Percentiles rank a stretch among this genome's conserved stretches.
Conservation (phyloP, 2,113 vertebrate genomes). For the Odocoileus virginianus region DNA sequence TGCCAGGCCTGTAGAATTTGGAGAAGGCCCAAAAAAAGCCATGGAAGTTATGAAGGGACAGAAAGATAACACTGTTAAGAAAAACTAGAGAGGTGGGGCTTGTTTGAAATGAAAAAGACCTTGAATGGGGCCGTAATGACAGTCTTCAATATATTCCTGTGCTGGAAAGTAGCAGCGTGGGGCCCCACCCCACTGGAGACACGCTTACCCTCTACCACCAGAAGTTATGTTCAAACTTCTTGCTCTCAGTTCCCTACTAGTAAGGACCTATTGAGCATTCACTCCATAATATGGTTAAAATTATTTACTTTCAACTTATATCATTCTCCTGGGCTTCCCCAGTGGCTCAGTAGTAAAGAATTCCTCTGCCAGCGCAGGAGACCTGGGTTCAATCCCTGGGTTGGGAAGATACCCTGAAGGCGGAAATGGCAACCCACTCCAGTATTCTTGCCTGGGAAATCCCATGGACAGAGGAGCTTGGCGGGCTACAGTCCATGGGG, state of each 20-base stretch:
- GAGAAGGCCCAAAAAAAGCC: slow-evolving; percentile 55
- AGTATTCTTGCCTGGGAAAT: neutral
- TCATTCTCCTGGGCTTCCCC: neutral
- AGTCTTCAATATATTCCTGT: neutral
- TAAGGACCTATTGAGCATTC: neutral
- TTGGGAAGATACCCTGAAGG: neutral
- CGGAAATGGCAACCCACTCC: neutral
- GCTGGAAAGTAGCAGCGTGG: neutral
- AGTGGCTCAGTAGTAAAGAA: neutral
- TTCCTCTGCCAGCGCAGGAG: neutral
- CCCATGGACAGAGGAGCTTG: neutral
- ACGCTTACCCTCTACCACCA: neutral
- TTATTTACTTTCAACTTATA: slow-evolving; percentile 2
- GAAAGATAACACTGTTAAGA: slow-evolving; percentile 41
- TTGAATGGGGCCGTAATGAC: slow-evolving; percentile 35
- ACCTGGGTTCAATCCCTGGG: neutral
- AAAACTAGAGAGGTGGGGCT: slow-evolving; percentile 26
- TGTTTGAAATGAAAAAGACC: slow-evolving; percentile 52
- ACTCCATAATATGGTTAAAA: neutral
- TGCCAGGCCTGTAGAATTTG: slow-evolving; percentile 67
- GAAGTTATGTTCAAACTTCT: neutral
- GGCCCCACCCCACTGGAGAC: neutral
- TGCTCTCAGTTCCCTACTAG: neutral
- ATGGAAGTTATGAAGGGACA: slow-evolving; percentile 56
- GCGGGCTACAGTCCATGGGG: neutral